Evolutionary conservation across 2,113 vertebrate genomes (phyloP).

Genomic region (Kobus ellipsiprymnus): DNA sequence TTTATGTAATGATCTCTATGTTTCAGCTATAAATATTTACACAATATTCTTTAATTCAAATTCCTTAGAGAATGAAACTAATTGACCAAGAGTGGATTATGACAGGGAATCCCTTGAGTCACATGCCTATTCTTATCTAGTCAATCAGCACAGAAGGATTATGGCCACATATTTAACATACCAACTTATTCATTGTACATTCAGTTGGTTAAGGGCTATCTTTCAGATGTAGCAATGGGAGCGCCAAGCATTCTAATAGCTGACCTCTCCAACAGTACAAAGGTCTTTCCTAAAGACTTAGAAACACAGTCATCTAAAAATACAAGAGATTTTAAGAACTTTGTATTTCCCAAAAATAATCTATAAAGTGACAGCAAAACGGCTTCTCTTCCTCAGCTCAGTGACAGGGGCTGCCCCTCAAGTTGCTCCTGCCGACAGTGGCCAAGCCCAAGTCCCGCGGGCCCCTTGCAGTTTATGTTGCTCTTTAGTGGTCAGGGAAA

Average conservation of each 20-base stretch:
- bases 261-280: neutral
- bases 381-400: neutral
- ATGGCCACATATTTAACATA: neutral
- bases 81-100: neutral
- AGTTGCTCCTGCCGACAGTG: fast-evolving
- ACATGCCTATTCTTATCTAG: neutral
- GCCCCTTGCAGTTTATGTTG: neutral
- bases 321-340: neutral
- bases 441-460: fast-evolving
- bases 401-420: neutral
- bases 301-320: neutral
- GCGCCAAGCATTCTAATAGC: neutral
- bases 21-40: neutral
- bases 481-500: neutral
- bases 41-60: neutral
- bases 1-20: neutral
- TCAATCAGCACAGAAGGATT: neutral
- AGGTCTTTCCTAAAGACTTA: neutral
- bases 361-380: neutral
- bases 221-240: neutral
- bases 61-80: neutral
- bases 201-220: neutral
- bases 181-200: neutral
- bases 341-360: neutral
- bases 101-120: neutral